Base-by-base conservation (phyloP, 2,888 invertebrate species). In the Coenonympha arcania region DNA sequence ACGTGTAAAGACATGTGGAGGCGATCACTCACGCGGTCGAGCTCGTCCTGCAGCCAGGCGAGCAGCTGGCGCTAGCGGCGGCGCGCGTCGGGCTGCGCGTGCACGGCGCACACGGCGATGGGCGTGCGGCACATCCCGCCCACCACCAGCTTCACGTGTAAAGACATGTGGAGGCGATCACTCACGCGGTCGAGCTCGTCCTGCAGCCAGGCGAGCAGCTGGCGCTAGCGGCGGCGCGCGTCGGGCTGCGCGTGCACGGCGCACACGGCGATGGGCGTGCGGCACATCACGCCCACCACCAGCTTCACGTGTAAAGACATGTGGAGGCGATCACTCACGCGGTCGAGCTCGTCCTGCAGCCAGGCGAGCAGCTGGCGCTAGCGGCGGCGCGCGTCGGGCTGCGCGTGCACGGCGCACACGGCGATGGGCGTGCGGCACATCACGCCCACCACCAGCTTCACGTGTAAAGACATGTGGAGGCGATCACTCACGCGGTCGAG, bases 1-100 rank as follows among this genome's bases (percentile, higher is more conserved):
- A 98, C 95, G 84, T n/a, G n/a, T n/a, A n/a, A n/a, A n/a, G n/a
- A n/a, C n/a, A n/a, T n/a, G n/a, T n/a, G n/a, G n/a, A 22, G 22
- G 11, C 3, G 37, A 37, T 24, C n/a, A 48, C 50, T 71, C 63
- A 90, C 90, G 76, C 92, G 89, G 60, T 98, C 96, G 57, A 98
- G 88, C 79, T 98, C 98, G 73, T 97, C 96, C 74, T 96, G 95
- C 63, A 98, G 89, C 98, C 98, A 98, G 63, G 94, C 93, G 2
- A 97, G 94, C 50, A 97, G 95, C 68, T 91, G 89, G 22, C 91
- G 88, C 96, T 96, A 98, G 71, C 95, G 94, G 45, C 93, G 90
- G 61, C 93, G 91, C 63, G 97, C 88, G 64, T 95, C 94, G 2
- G 89, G 87, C 73, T 92, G 92, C 54, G 90, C 89, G 70, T 92